Evolutionary conservation across 2,888 invertebrate species (phyloP).

Genomic region (Volucella inflata): DNA sequence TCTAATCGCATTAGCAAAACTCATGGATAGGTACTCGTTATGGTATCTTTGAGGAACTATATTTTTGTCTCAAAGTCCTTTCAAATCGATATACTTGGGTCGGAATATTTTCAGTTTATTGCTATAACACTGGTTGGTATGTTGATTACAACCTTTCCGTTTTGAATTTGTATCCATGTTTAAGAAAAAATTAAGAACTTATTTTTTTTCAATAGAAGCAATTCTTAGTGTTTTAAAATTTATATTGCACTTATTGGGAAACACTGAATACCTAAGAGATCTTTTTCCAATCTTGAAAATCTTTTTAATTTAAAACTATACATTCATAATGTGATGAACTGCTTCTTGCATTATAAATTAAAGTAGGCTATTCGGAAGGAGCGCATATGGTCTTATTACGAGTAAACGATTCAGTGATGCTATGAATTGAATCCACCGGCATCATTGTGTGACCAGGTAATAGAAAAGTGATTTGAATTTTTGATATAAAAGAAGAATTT

Average conservation of each 20-base stretch:
- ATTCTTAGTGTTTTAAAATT: neutral
- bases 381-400: neutral
- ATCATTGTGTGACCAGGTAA: neutral
- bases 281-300: neutral
- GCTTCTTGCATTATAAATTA: conserved; percentile 4
- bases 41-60: neutral
- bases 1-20: neutral
- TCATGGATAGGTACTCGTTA: neutral
- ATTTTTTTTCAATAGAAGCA: neutral
- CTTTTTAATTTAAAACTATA: neutral
- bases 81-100: neutral
- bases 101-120: no score
- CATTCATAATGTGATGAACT: neutral
- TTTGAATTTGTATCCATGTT: no score
- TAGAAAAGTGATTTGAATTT: conserved; percentile 12
- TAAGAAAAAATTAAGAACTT: no score
- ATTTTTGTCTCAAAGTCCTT: neutral
- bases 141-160: no score
- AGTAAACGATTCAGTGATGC: neutral
- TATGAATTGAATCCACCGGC: no score
- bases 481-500: conserved; percentile 16
- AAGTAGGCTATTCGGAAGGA: neutral
- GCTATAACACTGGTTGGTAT: no score
- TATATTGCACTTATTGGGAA: no score
- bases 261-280: no score